These are phyloP conservation scores for Sesia bembeciformis DNA, from an alignment of 2,888 invertebrate genomes.

Conservation along the genomic window DNA sequence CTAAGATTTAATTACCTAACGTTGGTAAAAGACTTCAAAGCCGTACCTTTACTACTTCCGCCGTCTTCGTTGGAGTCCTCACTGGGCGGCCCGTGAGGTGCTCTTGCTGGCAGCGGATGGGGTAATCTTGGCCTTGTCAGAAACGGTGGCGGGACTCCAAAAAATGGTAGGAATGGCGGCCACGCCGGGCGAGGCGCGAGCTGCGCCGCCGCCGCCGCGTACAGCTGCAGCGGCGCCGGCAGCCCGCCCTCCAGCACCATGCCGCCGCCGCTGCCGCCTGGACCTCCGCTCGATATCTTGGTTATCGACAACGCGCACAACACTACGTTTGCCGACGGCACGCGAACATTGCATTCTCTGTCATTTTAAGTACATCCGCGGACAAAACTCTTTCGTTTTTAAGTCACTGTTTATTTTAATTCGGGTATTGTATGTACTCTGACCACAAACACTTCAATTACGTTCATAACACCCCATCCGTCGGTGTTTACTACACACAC, in stretches of 20 bases:
- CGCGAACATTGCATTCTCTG: constrained; percentile 27
- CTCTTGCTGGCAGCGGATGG: constrained; percentile 51
- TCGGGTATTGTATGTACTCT: not conserved
- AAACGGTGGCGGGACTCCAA: constrained; percentile 75
- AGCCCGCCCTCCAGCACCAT: constrained; percentile 81
- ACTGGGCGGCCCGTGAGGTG: constrained; percentile 68
- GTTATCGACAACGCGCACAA: constrained; percentile 31
- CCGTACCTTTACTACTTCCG: constrained; percentile 58
- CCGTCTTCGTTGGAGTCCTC: constrained; percentile 73
- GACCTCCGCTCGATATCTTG: constrained; percentile 38
- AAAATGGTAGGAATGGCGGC: constrained; percentile 76
- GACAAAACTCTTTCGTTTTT: constrained; percentile 2
- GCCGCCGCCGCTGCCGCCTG: constrained; percentile 36
- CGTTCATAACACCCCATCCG: constrained; percentile 5
- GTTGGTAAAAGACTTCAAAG: not conserved
- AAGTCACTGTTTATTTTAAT: constrained; percentile 11
- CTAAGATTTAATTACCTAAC: not conserved
- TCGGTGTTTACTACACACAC: constrained; percentile 17
- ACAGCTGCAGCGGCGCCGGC: constrained; percentile 81
- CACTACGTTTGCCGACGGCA: constrained; percentile 29
- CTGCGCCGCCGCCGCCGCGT: constrained; percentile 80
- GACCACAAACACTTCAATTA: constrained; percentile 3
- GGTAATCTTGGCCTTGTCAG: constrained; percentile 61
- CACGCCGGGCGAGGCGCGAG: constrained; percentile 72
- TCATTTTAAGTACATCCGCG: constrained; percentile 18